These are phyloP conservation scores for Hypocryptadius cinnamomeus DNA, from an alignment of 2,113 vertebrate genomes.

Conservation along the genomic window DNA sequence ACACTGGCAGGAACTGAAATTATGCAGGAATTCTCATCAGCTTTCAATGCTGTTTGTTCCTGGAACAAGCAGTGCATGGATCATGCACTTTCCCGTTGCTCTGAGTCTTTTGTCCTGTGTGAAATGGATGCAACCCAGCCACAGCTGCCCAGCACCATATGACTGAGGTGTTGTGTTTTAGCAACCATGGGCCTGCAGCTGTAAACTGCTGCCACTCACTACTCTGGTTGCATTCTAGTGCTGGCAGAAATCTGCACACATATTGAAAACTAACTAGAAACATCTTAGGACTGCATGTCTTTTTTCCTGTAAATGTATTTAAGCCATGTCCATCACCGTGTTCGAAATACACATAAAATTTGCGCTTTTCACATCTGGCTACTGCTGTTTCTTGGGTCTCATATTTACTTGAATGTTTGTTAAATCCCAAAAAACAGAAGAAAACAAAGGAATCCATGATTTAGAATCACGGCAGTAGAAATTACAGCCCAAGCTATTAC, in stretches of 20 bases:
- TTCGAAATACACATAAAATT: background rate
- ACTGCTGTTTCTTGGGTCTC: background rate
- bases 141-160: background rate
- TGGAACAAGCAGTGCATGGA: background rate
- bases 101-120: background rate
- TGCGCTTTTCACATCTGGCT: background rate
- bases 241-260: background rate
- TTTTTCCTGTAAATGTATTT: background rate
- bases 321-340: background rate
- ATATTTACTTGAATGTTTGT: background rate
- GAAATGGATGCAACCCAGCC: background rate
- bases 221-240: background rate
- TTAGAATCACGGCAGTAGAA: background rate
- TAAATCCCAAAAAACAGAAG: background rate
- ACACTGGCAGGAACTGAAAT: background rate
- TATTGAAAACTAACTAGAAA: background rate
- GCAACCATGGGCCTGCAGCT: background rate
- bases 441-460: background rate
- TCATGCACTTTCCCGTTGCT: background rate
- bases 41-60: background rate
- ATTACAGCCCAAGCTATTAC: background rate
- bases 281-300: background rate
- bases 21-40: background rate
- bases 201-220: background rate
- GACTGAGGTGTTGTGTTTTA: background rate